phyloP scores from a whole-genome alignment of 2,888 invertebrate genomes.

The Papilio elwesi region DNA sequence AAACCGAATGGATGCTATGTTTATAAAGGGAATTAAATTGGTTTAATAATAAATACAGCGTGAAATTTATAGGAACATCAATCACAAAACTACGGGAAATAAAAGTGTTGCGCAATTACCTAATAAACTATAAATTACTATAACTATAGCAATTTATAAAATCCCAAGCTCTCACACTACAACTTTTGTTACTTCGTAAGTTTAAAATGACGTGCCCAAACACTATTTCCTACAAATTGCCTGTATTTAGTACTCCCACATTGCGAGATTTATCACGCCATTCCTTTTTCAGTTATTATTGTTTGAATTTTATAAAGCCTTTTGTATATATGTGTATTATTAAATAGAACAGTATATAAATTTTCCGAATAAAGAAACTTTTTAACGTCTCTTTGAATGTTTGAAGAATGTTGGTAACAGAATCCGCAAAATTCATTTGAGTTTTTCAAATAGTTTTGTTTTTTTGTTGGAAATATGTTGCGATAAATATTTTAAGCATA shows the following conservation, averaged over 20 bases:
- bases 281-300: neutral
- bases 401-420: no score
- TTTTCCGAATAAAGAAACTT: no score
- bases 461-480: no score
- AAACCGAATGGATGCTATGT: no score
- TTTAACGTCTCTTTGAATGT: no score
- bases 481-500: no score
- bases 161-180: conserved; percentile 6
- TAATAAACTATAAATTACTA: conserved; percentile 30
- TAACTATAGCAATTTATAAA: conserved; percentile 28
- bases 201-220: conserved; percentile 22
- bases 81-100: conserved; percentile 19
- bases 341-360: no score
- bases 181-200: conserved; percentile 30
- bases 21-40: neutral
- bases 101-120: conserved; percentile 23
- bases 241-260: neutral
- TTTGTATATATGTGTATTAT: no score
- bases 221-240: conserved; percentile 21
- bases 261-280: neutral
- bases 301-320: no score
- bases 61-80: conserved; percentile 2
- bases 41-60: neutral
- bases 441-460: no score
- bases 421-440: no score